Base-by-base conservation (phyloP, 2,888 invertebrate genomes). In the Lissonota sp. region DNA sequence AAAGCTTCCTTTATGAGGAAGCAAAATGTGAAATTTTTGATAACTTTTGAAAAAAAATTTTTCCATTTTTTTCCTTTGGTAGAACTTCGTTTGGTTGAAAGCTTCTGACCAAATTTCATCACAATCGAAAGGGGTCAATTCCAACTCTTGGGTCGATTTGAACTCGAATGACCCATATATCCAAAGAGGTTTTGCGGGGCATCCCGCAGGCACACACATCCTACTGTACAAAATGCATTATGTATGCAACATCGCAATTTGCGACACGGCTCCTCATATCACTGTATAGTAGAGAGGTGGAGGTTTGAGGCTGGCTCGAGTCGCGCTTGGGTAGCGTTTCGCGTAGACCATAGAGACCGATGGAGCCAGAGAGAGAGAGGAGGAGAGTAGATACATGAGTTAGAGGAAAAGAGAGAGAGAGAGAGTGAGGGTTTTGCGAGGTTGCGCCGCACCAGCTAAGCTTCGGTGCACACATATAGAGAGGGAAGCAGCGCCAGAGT, bases 181-280 rank as follows among this genome's bases (percentile, higher is more conserved):
- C n/a, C 26, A 26, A 26, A 26, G 26, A 60, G 67, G 67, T 67
- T 67, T 49, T 49, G 10, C 51, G 26, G 46, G 58, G 44, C 53
- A 14, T 55, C 8, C 12, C 10, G 62, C 62, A 57, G 64, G 46
- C 51, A 51, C 77, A 37, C 51, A 12, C 53, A 53, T 14, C 53
- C 72, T 72, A 40, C 72, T 8, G 67, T 73, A 69, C 62, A 62
- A 64, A 64, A 81, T 85, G 77, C 82, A 88, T 88, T 88, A 88
- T 85, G 86, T 86, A 88, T 88, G 87, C 87, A 86, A 85, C 86
- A 83, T 86, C 77, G 83, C 84, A 85, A 88, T 88, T 88, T 88
- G 86, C 86, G 85, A 87, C 26, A 26, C 66, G 79, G 63, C 62
- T 37, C 60, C 26, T 26, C 79, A 80, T 83, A 82, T 84, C 77